These are phyloP conservation scores for Drosophila pseudotalamancana DNA, from an alignment of 2,888 invertebrate genomes.

Conservation along the genomic window DNA sequence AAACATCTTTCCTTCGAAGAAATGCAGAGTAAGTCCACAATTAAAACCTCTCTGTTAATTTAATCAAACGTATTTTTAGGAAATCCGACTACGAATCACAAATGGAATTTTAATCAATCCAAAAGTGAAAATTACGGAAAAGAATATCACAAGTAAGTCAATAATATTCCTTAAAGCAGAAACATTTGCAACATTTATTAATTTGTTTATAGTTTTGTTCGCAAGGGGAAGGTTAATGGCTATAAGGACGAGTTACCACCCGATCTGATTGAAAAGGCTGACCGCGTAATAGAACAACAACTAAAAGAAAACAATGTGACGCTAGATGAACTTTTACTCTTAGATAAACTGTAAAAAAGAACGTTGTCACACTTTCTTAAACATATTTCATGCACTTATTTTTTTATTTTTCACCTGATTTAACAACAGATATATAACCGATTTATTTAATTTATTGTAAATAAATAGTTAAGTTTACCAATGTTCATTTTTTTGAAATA, in stretches of 20 bases:
- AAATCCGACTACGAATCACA: slow-evolving; percentile 73
- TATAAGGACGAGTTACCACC: slow-evolving; percentile 59
- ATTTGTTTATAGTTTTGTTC: slow-evolving; percentile 49
- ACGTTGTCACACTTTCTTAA: too few relatives aligned
- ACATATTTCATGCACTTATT: too few relatives aligned
- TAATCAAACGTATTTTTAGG: slow-evolving; percentile 29
- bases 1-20: slow-evolving; percentile 78
- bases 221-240: slow-evolving; percentile 59
- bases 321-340: slow-evolving; percentile 50
- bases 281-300: slow-evolving; percentile 18
- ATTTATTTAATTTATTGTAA: too few relatives aligned
- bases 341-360: not conserved
- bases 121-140: slow-evolving; percentile 23
- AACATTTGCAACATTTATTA: too few relatives aligned
- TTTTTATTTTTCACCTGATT: too few relatives aligned
- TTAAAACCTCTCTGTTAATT: not conserved
- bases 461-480: too few relatives aligned
- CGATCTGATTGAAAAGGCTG: slow-evolving; percentile 44
- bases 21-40: slow-evolving; percentile 68
- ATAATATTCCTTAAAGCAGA: not conserved
- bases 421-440: too few relatives aligned
- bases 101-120: slow-evolving; percentile 44
- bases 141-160: slow-evolving; percentile 31
- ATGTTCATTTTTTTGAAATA: too few relatives aligned
- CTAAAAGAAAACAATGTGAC: slow-evolving; percentile 34